A percentile compares a stretch with the other conserved stretches of the same genome.
These are phyloP conservation scores for Virgularia gustaviana DNA, from an alignment of 92 coral and sea anemone species.

Conservation along the genomic window DNA sequence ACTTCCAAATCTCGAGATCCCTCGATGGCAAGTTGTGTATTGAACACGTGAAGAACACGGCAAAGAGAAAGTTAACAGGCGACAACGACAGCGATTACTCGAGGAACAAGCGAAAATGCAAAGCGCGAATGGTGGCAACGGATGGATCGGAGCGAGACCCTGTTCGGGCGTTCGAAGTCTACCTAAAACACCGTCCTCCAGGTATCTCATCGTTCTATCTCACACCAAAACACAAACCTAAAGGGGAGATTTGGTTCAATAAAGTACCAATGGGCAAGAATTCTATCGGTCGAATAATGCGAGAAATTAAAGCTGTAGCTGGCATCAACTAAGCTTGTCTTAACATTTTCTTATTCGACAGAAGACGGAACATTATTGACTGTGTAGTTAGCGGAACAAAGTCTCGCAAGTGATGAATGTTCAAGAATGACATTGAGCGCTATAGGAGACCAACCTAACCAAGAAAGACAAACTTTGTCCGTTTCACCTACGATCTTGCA, in stretches of 20 bases:
- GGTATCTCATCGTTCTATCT: conserved; percentile 98
- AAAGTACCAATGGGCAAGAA: conserved; percentile 99
- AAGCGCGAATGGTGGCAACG: conserved; percentile 92
- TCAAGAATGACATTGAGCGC: no score
- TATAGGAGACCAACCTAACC: no score
- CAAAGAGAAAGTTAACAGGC: conserved; percentile 77
- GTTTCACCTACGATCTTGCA: no score
- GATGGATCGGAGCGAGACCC: conserved; percentile 99
- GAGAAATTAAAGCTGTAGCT: conserved; percentile 99
- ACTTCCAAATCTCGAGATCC: conserved; percentile 93
- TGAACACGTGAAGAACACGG: conserved; percentile 89
- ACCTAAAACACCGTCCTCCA: conserved; percentile 95
- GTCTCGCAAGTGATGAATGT: no score
- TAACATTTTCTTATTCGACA: neutral
- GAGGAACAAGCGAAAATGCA: conserved; percentile 88
- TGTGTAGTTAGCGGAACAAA: neutral
- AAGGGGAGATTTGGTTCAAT: conserved; percentile 99
- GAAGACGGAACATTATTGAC: neutral
- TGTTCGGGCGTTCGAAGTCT: conserved; percentile 94
- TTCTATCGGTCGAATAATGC: conserved; percentile 95
- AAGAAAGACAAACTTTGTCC: no score
- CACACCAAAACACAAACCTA: conserved; percentile 99
- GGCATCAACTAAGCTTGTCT: conserved; percentile 53
- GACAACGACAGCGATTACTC: conserved; percentile 85
- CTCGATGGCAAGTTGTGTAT: conserved; percentile 96